These are phyloP conservation scores for Gasterosteus nipponicus DNA, from an alignment of 2,113 vertebrate genomes.

Conservation along the genomic window DNA sequence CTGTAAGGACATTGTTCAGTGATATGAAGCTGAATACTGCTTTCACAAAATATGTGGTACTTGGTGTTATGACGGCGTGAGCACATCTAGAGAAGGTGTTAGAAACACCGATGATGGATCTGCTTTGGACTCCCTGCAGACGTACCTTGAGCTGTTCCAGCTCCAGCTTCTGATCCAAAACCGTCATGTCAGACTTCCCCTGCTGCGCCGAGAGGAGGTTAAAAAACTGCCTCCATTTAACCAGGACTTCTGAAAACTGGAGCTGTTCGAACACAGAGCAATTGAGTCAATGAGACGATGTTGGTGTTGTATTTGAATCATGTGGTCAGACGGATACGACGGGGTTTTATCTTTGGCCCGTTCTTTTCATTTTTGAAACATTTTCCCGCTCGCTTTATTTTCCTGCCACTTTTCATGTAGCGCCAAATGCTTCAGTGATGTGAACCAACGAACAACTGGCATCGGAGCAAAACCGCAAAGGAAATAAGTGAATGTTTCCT, in stretches of 20 bases:
- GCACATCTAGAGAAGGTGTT: neutral
- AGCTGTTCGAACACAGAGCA: slow-evolving; percentile 78
- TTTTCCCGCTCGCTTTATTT: neutral
- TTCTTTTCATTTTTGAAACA: neutral
- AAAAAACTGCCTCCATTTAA: slow-evolving; percentile 92
- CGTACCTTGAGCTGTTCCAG: slow-evolving; percentile 87
- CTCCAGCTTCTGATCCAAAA: slow-evolving; percentile 87
- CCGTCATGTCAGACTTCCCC: slow-evolving; percentile 83
- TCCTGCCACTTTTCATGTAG: neutral
- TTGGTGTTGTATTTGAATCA: neutral
- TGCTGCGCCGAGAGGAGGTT: slow-evolving; percentile 86
- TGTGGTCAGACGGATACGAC: neutral
- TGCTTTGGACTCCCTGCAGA: neutral
- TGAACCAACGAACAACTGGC: neutral
- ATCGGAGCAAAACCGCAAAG: slow-evolving; percentile 6
- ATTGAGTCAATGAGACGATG: neutral
- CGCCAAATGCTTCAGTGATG: neutral
- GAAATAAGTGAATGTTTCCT: neutral
- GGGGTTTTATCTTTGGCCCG: neutral
- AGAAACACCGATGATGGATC: neutral
- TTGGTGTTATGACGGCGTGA: neutral
- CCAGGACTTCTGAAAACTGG: slow-evolving; percentile 91
- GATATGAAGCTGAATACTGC: neutral
- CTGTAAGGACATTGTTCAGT: slow-evolving; percentile 68
- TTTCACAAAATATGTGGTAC: neutral